A percentile compares a stretch with the other conserved stretches of the same genome.
Conservation (phyloP, 2,797 vertebrate species). For the Zonotrichia albicollis region DNA sequence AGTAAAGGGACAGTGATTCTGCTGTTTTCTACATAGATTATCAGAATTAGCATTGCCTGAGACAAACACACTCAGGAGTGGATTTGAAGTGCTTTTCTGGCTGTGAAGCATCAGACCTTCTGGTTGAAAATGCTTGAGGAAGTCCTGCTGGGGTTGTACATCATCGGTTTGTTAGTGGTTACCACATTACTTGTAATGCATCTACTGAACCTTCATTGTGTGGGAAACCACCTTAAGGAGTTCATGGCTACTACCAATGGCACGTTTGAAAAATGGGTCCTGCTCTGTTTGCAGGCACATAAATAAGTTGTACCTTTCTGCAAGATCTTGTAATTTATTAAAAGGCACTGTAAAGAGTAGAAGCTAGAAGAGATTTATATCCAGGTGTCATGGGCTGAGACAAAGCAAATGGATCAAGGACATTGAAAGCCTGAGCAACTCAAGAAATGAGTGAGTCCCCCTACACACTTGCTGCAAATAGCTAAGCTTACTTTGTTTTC, state of each 20-base stretch:
- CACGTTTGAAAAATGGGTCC: neutral
- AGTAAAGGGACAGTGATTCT: neutral
- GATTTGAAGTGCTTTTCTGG: neutral
- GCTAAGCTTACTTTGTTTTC: conserved; percentile 17
- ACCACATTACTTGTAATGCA: neutral
- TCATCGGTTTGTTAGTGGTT: neutral
- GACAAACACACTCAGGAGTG: neutral
- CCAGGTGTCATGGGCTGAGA: neutral
- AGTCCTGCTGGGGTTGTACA: neutral
- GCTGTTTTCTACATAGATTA: neutral
- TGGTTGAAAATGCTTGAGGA: neutral
- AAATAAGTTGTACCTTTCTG: neutral
- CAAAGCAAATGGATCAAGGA: conserved; percentile 8
- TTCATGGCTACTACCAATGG: neutral
- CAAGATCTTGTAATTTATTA: neutral
- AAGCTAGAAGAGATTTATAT: conserved; percentile 9
- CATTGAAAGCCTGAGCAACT: neutral
- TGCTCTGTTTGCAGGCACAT: neutral
- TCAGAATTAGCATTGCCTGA: neutral
- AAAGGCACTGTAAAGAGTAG: neutral
- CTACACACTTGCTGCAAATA: neutral
- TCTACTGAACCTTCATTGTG: neutral
- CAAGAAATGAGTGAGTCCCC: neutral
- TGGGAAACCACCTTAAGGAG: neutral
- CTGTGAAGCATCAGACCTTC: neutral